A percentile compares a stretch with the other conserved stretches of the same genome.
phyloP scores from a whole-genome alignment of 53 echinoderm and acorn worm species.

The Apostichopus leukothele region DNA sequence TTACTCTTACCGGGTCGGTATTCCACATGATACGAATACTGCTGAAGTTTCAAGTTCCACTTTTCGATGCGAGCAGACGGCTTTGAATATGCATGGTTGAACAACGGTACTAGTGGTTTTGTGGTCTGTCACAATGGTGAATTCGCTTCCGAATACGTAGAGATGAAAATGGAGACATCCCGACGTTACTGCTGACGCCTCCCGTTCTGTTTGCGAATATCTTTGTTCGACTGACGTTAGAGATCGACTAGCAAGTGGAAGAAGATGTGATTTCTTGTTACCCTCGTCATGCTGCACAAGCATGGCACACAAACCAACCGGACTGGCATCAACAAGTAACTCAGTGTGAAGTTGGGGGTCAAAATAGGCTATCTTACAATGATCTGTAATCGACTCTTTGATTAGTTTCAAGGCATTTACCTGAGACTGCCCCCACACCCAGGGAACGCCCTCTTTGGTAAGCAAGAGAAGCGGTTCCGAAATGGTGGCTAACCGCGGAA shows the following conservation, averaged over 20 bases:
- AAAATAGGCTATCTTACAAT: constrained; percentile 36
- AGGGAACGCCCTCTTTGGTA: constrained; percentile 24
- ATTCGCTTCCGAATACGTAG: constrained; percentile 56
- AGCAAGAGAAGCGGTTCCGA: constrained; percentile 47
- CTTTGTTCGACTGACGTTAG: constrained; percentile 57
- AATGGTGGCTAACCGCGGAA: constrained; percentile 49
- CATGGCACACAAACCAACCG: constrained; percentile 56
- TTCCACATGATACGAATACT: constrained; percentile 46
- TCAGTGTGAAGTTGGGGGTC: constrained; percentile 39
- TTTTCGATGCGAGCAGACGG: constrained; percentile 55
- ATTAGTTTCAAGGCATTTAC: constrained; percentile 34
- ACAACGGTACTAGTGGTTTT: constrained; percentile 64
- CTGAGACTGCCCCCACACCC: constrained; percentile 34
- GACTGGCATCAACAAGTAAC: background rate
- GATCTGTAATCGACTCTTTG: constrained; percentile 47
- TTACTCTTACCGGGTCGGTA: constrained; percentile 57
- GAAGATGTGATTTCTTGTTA: background rate
- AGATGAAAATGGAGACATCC: constrained; percentile 55
- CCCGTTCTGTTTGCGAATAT: constrained; percentile 66
- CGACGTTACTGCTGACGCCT: constrained; percentile 61
- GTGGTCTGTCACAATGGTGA: constrained; percentile 63
- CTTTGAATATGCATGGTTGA: constrained; percentile 49
- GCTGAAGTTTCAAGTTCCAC: constrained; percentile 56
- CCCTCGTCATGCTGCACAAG: constrained; percentile 14
- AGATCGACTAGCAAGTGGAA: constrained; percentile 49